These are phyloP conservation scores for Linyphia triangularis DNA, from an alignment of 2,888 invertebrate genomes.

Conservation along the genomic window DNA sequence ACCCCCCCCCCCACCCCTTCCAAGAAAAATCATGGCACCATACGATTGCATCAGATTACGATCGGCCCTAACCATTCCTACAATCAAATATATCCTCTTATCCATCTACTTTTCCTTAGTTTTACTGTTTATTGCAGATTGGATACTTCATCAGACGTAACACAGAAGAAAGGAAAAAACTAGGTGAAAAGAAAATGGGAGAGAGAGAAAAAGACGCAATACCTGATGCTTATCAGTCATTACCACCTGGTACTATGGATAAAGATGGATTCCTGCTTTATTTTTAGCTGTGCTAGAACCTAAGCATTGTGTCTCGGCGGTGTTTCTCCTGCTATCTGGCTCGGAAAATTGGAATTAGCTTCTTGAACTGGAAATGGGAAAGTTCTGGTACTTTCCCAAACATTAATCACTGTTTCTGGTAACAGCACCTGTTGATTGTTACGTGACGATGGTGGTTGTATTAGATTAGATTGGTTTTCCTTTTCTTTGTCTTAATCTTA, in stretches of 20 bases:
- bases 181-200: background rate
- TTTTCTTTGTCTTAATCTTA: background rate
- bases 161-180: background rate
- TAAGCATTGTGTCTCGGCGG: constrained; percentile 10
- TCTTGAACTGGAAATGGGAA: constrained; percentile 42
- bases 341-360: constrained; percentile 53
- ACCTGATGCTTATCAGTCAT: constrained; percentile 68
- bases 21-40: background rate
- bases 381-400: constrained; percentile 28
- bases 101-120: constrained; percentile 12
- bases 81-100: constrained; percentile 15
- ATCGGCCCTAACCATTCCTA: background rate
- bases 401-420: constrained; percentile 45
- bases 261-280: constrained; percentile 24
- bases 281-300: background rate
- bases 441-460: constrained; percentile 16
- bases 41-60: background rate
- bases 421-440: constrained; percentile 51
- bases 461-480: constrained; percentile 18
- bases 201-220: constrained; percentile 17
- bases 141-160: constrained; percentile 25
- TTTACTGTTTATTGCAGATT: constrained; percentile 33
- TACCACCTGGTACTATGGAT: constrained; percentile 51
- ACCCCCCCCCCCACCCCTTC: background rate
- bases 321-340: constrained; percentile 37